Conservation (phyloP, 2,113 vertebrate genomes). For the Onychostoma macrolepis region DNA sequence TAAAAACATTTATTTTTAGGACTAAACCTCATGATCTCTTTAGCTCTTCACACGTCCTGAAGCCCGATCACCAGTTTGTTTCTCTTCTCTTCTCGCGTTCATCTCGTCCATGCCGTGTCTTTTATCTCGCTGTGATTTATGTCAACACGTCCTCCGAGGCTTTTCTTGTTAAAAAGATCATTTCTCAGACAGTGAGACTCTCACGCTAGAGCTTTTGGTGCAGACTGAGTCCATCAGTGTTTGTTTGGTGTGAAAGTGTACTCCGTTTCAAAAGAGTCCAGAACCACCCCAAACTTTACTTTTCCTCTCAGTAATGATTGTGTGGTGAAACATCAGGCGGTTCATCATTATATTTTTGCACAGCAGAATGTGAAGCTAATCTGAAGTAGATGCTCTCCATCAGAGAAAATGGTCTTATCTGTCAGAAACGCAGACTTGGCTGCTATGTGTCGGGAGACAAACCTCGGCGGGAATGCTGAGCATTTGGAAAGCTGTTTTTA, state of each 20-base stretch:
- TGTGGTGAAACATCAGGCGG: neutral
- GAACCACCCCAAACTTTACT: neutral
- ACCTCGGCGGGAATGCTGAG: conserved; percentile 14
- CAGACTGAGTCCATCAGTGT: neutral
- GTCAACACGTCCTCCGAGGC: too few species aligned
- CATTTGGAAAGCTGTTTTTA: conserved; percentile 12
- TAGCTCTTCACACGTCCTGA: neutral
- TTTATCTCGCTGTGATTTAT: too few species aligned
- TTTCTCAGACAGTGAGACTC: neutral
- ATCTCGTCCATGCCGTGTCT: neutral
- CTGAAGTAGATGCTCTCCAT: conserved; percentile 3
- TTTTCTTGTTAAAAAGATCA: too few species aligned
- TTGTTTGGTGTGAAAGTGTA: neutral
- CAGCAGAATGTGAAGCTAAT: neutral
- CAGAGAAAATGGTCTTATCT: neutral
- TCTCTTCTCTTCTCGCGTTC: neutral
- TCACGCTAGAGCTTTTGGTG: neutral
- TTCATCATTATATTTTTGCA: neutral
- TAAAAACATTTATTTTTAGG: neutral
- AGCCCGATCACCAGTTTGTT: neutral
- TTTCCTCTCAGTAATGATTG: neutral
- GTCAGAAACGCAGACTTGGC: neutral
- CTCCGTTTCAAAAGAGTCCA: neutral
- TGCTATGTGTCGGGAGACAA: neutral
- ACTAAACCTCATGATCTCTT: neutral